Base-by-base conservation (phyloP, 2,888 invertebrate genomes). In the Agelastica alni region DNA sequence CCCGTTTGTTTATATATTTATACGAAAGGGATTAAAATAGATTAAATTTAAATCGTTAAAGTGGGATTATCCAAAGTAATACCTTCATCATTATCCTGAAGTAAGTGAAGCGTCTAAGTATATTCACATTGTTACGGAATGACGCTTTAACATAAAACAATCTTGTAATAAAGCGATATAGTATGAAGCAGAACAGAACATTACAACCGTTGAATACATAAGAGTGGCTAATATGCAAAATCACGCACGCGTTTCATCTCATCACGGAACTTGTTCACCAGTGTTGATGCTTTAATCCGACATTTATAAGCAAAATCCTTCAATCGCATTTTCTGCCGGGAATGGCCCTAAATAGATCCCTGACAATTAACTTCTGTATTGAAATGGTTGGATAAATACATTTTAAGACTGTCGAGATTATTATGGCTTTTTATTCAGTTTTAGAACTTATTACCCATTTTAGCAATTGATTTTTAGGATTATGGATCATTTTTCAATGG, bases 241-340 rank as follows among this genome's bases (percentile, higher is more conserved):
- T 63, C 66, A 70, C 67, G 67, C 70, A 70, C 71, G 69, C 70
- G 70, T 67, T 65, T 61, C 68, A 59, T 64, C 64, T 61, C 68
- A 58, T 63, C 65, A 64, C 59, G 63, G 71, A 70, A 72, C 73
- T 70, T 70, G 75, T 75, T 75, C 71, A 73, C 73, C 71, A 73
- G 75, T 75, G 75, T 75, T 75, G 75, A 75, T 75, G 69, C 73
- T 70, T 66, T 75, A 75, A 75, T 75, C 74, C 73, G 72, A 71
- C 73, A 73, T 74, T 75, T 74, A 72, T 70, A 74, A 72, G 68
- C 70, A 71, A 72, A 72, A 71, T 72, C 70, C 71, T 59, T 54
- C 59, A 61, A 61, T 60, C 59, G 53, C 51, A 54, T 60, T 60
- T 60, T 48, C 49, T 54, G 51, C 39, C 37, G 49, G 60, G 56